Percentiles rank a stretch among this genome's conserved stretches.
These are phyloP conservation scores for Drosophila mettleri DNA, from an alignment of 2,888 invertebrate genomes.

Conservation along the genomic window DNA sequence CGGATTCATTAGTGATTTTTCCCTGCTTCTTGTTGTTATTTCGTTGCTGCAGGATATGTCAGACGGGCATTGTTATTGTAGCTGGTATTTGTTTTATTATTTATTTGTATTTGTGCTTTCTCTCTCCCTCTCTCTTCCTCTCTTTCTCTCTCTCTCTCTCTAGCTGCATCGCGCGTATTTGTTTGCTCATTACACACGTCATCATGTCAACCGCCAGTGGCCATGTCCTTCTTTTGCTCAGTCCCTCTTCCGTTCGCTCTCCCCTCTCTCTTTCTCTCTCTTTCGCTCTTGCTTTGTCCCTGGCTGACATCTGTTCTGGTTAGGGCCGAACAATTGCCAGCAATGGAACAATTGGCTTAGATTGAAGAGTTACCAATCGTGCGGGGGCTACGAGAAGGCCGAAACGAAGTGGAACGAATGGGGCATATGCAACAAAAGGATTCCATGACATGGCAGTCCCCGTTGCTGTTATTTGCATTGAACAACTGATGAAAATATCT, in stretches of 20 bases:
- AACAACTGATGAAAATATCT: slow-evolving; percentile 2
- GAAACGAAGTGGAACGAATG: slow-evolving; percentile 14
- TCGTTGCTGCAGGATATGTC: slow-evolving; percentile 68
- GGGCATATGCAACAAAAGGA: slow-evolving; percentile 43
- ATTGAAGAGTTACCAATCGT: slow-evolving; percentile 58
- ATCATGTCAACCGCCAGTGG: slow-evolving; percentile 75
- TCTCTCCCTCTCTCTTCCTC: no score
- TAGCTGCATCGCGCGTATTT: slow-evolving; percentile 63
- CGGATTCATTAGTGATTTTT: slow-evolving; percentile 72
- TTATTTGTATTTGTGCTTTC: slow-evolving; percentile 62
- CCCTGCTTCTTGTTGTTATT: slow-evolving; percentile 28
- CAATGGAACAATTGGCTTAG: slow-evolving; percentile 60
- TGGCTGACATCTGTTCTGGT: slow-evolving; percentile 47
- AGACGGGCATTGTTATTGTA: slow-evolving; percentile 58
- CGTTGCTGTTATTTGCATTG: slow-evolving; percentile 22
- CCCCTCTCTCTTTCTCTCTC: not conserved
- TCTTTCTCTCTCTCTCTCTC: slow-evolving; percentile 1
- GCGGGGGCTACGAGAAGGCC: not conserved
- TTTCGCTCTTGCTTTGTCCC: not conserved
- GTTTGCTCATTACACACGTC: slow-evolving; percentile 80
- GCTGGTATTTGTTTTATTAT: slow-evolving; percentile 67
- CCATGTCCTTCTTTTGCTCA: slow-evolving; percentile 43
- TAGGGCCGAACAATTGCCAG: slow-evolving; percentile 54
- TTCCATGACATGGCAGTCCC: slow-evolving; percentile 16
- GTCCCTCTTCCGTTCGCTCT: slow-evolving; percentile 1